A percentile compares a stretch with the other conserved stretches of the same genome.
phyloP scores from a whole-genome alignment of 2,888 invertebrate genomes.

The Polyploca ridens region DNA sequence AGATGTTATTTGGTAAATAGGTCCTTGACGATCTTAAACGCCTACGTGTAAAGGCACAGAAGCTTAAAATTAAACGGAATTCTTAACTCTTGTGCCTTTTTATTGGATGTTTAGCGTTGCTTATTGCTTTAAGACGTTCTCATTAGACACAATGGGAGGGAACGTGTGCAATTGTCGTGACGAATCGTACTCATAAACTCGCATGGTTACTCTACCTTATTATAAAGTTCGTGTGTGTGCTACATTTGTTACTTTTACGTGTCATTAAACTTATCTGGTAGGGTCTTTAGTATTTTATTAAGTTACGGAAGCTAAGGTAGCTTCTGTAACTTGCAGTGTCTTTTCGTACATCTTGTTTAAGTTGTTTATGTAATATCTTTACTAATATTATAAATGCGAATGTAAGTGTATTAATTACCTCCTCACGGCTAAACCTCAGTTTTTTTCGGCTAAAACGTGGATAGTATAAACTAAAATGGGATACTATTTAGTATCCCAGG shows the following conservation, averaged over 20 bases:
- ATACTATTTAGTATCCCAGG: too few relatives aligned
- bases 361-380: too few relatives aligned
- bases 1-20: neutral
- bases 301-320: conserved; percentile 6
- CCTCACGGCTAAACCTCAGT: too few relatives aligned
- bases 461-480: too few relatives aligned
- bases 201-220: conserved; percentile 52
- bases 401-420: too few relatives aligned
- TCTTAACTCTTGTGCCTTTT: conserved; percentile 48
- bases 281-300: conserved; percentile 18
- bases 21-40: neutral
- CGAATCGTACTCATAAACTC: conserved; percentile 79
- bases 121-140: conserved; percentile 49
- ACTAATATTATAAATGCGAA: too few relatives aligned
- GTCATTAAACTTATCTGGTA: conserved; percentile 51
- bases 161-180: conserved; percentile 79
- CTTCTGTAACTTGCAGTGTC: too few relatives aligned
- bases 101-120: conserved; percentile 47
- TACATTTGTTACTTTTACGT: conserved; percentile 55
- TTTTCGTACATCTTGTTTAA: neutral
- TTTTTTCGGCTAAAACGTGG: too few relatives aligned
- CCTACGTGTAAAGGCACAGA: conserved; percentile 11
- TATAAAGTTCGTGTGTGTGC: conserved; percentile 40
- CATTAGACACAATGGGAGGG: conserved; percentile 43
- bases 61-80: conserved; percentile 50